phyloP scores from a whole-genome alignment of 2,113 vertebrate species.

The Canis aureus region DNA sequence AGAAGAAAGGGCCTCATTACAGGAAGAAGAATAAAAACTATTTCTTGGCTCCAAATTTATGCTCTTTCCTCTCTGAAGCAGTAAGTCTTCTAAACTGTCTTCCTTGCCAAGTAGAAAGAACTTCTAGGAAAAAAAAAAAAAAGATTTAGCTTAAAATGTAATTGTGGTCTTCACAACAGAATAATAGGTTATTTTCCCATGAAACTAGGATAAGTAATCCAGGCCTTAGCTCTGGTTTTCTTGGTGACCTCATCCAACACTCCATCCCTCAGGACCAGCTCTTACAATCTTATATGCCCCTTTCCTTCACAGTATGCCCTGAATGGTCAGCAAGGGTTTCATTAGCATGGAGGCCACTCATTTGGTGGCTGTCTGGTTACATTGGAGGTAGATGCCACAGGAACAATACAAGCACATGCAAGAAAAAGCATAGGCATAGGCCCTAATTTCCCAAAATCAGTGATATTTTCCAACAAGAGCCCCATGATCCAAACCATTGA shows the following conservation, averaged over 20 bases:
- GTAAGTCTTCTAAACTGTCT: not conserved
- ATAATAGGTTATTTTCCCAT: not conserved
- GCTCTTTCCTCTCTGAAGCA: not conserved
- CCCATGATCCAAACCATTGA: not conserved
- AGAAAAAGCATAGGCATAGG: not conserved
- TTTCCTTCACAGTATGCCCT: not conserved
- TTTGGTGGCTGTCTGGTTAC: not conserved
- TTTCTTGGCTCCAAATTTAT: not conserved
- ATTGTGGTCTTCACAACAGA: not conserved
- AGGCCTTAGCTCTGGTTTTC: not conserved
- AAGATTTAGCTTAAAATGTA: not conserved
- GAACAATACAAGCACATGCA: not conserved
- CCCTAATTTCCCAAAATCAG: not conserved
- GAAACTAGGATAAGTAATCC: not conserved
- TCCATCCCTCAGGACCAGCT: not conserved
- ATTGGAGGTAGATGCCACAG: not conserved
- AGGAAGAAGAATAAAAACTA: not conserved
- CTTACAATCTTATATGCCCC: too few species aligned
- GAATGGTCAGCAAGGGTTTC: not conserved
- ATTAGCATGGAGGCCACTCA: not conserved
- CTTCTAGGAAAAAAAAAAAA: not conserved
- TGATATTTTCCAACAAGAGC: not conserved
- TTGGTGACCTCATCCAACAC: not conserved
- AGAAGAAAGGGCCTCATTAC: too few species aligned
- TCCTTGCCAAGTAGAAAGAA: not conserved